Evolutionary conservation across 2,113 vertebrate species (phyloP).

Genomic region (Pomatorhinus ruficollis): DNA sequence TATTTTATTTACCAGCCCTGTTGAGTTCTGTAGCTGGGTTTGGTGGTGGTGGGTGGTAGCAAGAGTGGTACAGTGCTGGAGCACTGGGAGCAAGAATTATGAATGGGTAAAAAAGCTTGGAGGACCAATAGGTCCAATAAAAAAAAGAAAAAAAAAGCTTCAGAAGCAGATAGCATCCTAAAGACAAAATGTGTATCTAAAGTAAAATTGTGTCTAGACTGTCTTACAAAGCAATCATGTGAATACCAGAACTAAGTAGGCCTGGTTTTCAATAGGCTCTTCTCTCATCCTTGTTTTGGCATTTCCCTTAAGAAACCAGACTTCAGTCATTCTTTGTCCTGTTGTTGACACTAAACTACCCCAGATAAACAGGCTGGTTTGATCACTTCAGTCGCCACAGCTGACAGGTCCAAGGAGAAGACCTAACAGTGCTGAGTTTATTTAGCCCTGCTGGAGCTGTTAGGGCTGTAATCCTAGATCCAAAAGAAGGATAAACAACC

Average conservation of each 20-base stretch:
- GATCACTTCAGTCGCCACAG: neutral
- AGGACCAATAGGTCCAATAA: neutral
- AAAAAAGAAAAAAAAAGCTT: neutral
- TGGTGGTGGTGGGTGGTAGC: neutral
- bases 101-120: neutral
- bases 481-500: neutral
- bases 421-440: neutral
- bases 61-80: neutral
- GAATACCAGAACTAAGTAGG: neutral
- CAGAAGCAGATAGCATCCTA: neutral
- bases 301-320: neutral
- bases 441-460: neutral
- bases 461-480: neutral
- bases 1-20: neutral
- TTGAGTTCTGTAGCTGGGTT: neutral
- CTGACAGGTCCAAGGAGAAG: neutral
- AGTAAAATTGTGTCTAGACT: neutral
- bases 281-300: neutral
- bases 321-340: neutral
- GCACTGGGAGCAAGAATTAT: neutral
- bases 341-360: neutral
- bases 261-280: neutral
- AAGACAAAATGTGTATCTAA: neutral
- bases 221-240: neutral
- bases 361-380: neutral